phyloP scores from a whole-genome alignment of 2,888 invertebrate species.

The Drosophila siamana region DNA sequence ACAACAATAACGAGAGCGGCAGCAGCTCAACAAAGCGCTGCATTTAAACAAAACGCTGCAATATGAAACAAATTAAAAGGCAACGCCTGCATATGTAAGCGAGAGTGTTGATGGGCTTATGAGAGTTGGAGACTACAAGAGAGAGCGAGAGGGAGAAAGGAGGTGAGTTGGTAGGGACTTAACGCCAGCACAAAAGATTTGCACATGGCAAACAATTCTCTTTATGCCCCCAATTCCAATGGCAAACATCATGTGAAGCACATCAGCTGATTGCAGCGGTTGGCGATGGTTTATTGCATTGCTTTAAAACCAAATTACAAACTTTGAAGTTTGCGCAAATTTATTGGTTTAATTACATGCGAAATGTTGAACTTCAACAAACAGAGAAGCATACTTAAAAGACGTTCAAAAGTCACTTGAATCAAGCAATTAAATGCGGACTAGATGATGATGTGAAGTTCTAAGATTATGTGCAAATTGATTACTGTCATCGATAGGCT shows the following conservation, averaged over 20 bases:
- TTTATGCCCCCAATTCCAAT: conserved; percentile 57
- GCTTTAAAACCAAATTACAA: conserved; percentile 15
- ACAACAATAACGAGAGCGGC: conserved; percentile 32
- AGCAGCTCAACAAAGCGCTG: conserved; percentile 53
- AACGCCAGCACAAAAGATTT: conserved; percentile 67
- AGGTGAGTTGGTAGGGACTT: conserved; percentile 41
- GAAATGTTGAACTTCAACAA: not conserved
- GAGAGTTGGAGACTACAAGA: not conserved
- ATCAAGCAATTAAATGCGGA: not conserved
- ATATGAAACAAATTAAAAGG: conserved; percentile 79
- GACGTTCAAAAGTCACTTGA: not conserved
- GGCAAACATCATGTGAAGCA: conserved; percentile 48
- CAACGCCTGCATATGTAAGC: conserved; percentile 45
- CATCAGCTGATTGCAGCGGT: conserved; percentile 54
- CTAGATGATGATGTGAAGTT: not conserved
- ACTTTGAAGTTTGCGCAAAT: not conserved
- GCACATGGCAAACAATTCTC: conserved; percentile 70
- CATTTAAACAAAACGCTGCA: conserved; percentile 78
- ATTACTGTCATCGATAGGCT: no score
- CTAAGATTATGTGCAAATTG: no score
- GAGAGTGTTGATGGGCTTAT: conserved; percentile 18
- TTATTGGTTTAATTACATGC: not conserved
- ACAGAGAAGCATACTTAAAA: not conserved
- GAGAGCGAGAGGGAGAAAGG: not conserved
- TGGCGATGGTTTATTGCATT: conserved; percentile 22